phyloP scores from a whole-genome alignment of 2,888 invertebrate genomes.

The Philopedon plagiatum region DNA sequence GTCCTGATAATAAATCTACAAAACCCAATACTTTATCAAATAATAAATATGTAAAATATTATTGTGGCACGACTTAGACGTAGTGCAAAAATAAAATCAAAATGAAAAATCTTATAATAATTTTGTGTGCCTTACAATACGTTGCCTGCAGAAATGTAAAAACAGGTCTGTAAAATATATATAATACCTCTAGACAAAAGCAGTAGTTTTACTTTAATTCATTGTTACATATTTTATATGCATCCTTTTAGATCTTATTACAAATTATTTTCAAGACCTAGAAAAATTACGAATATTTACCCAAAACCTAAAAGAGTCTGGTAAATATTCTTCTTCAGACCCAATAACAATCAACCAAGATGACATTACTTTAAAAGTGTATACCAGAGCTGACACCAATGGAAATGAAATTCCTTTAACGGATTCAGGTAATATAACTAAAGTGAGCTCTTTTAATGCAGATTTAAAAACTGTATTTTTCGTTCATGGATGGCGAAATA shows the following conservation, averaged over 20 bases:
- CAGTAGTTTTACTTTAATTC: too few relatives aligned
- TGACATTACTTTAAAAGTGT: background rate
- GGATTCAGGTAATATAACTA: background rate
- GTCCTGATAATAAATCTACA: too few relatives aligned
- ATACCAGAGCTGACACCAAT: background rate
- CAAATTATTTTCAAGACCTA: too few relatives aligned
- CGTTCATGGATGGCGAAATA: slow-evolving; percentile 60
- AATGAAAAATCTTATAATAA: background rate
- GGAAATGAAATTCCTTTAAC: background rate
- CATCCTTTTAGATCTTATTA: too few relatives aligned
- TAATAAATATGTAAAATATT: background rate
- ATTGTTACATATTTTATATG: too few relatives aligned
- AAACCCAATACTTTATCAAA: too few relatives aligned
- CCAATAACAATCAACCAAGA: background rate
- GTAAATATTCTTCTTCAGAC: background rate
- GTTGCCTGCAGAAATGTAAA: background rate
- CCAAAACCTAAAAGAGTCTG: too few relatives aligned
- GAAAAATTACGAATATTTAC: too few relatives aligned
- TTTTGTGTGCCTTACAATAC: background rate
- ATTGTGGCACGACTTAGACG: background rate
- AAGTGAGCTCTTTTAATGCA: slow-evolving; percentile 41
- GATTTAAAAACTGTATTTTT: slow-evolving; percentile 55
- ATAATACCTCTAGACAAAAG: too few relatives aligned
- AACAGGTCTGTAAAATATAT: background rate
- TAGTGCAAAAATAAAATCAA: background rate